Conservation (phyloP, 2,797 vertebrate genomes). For the Coranthus polyacanthus region DNA sequence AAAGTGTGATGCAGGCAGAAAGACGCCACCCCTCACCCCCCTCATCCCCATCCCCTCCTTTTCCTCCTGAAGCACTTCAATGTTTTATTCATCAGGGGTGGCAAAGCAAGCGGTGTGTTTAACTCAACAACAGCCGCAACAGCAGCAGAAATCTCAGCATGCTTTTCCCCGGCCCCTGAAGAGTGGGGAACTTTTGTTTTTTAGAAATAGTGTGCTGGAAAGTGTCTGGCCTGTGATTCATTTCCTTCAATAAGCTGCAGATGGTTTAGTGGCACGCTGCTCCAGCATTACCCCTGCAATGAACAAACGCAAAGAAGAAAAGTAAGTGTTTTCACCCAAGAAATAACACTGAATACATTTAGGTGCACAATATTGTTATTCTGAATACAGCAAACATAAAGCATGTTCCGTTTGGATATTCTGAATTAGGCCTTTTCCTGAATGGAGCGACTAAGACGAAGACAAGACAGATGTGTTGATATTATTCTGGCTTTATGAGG, state of each 20-base stretch:
- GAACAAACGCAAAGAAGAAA: slow-evolving; percentile 19
- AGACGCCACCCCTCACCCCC: slow-evolving; percentile 8
- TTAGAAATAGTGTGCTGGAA: slow-evolving; percentile 55
- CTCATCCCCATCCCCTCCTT: too few species aligned
- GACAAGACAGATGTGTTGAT: too few species aligned
- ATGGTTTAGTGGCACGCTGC: slow-evolving; percentile 39
- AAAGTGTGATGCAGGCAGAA: slow-evolving; percentile 57
- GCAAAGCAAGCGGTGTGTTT: slow-evolving; percentile 74
- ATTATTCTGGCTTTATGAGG: too few species aligned
- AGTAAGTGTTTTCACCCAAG: neutral
- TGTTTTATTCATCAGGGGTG: slow-evolving; percentile 81
- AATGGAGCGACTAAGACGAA: too few species aligned
- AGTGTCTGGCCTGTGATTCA: slow-evolving; percentile 54
- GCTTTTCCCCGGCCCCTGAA: slow-evolving; percentile 10
- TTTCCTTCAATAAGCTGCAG: slow-evolving; percentile 58
- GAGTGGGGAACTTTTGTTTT: slow-evolving; percentile 49
- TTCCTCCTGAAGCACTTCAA: slow-evolving; percentile 60
- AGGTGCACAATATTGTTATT: too few species aligned
- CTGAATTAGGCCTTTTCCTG: too few species aligned
- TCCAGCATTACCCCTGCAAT: slow-evolving; percentile 19
- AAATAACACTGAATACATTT: too few species aligned
- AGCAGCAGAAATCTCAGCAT: slow-evolving; percentile 65
- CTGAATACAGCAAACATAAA: too few species aligned
- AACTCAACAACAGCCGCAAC: slow-evolving; percentile 72
- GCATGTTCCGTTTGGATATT: too few species aligned